Evolutionary conservation across 2,888 invertebrate species (phyloP), one percentile per base, ranked within the genome.

Genomic region (Erebia palarica): DNA sequence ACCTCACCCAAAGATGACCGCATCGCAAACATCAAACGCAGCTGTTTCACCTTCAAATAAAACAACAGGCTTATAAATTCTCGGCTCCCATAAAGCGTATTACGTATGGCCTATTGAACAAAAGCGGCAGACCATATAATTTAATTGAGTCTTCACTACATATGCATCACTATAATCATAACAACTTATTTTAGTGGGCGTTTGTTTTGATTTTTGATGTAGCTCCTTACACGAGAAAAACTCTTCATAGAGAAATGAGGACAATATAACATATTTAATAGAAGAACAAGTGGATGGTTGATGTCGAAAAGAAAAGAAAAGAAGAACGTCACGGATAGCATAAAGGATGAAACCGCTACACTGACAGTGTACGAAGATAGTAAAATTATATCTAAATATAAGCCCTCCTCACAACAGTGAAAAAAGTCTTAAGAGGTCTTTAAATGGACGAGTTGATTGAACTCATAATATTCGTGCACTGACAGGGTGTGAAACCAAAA

Each of bases 21-120:
- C 89, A 91, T 90, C 80, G 78, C 78, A 76, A 79, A 82, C 79
- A 75, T 77, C 74, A 74, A 75, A 73, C 79, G 81, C 78, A 80
- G 81, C 36, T 7, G 36, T 84, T 84, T 89, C 82, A 87, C 89
- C 89, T 90, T 89, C 87, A 80, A 77, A 74, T 73, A 68, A 75
- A 75, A 77, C 75, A 72, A 73, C 71, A 70, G 58, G 60, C 72
- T 74, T 77, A 75, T 7, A 36, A 36, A 36, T 73, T 70, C 75
- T 75, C 63, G 66, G 61, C 44, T 59, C 58, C 61, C 75, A 79
- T 79, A 78, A 80, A 79, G 78, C 75, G 72, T 75, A 72, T 80
- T 77, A 78, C 76, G 71, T 77, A 77, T 75, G 75, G 73, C 76
- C 78, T 75, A 82, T 81, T 81, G 77, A 79, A 75, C 73, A 78